Conservation (phyloP, 35 echinoderm and acorn worm species). For the Lytechinus variegatus region DNA sequence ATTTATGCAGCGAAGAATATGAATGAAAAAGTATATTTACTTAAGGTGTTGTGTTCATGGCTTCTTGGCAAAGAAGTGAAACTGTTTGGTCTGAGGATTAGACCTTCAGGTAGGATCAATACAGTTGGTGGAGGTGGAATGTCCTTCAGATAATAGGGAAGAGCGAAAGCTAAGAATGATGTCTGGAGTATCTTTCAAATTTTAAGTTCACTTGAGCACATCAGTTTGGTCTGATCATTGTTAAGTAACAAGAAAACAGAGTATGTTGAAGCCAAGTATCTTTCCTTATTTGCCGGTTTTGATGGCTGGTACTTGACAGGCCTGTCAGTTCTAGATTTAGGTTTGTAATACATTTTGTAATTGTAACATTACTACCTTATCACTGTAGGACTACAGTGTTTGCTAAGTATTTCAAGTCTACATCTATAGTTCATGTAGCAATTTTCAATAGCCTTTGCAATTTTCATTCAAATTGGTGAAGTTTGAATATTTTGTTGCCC, state of each 20-base stretch:
- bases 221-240: too few relatives aligned
- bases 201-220: background rate
- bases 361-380: too few relatives aligned
- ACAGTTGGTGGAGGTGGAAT: background rate
- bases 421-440: background rate
- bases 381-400: too few relatives aligned
- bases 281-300: too few relatives aligned
- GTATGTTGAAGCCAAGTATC: too few relatives aligned
- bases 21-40: conserved; percentile 9
- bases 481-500: background rate
- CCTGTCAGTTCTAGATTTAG: too few relatives aligned
- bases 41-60: conserved; percentile 14
- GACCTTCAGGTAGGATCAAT: background rate
- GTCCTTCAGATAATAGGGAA: background rate
- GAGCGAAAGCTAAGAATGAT: background rate
- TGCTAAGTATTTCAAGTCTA: too few relatives aligned
- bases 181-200: background rate
- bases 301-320: too few relatives aligned
- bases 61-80: conserved; percentile 47
- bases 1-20: background rate
- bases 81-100: conserved; percentile 30
- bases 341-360: too few relatives aligned
- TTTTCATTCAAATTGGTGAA: background rate
- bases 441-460: background rate
- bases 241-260: too few relatives aligned